Conservation (phyloP, 2,888 invertebrate species). For the Geophilus truncorum region DNA sequence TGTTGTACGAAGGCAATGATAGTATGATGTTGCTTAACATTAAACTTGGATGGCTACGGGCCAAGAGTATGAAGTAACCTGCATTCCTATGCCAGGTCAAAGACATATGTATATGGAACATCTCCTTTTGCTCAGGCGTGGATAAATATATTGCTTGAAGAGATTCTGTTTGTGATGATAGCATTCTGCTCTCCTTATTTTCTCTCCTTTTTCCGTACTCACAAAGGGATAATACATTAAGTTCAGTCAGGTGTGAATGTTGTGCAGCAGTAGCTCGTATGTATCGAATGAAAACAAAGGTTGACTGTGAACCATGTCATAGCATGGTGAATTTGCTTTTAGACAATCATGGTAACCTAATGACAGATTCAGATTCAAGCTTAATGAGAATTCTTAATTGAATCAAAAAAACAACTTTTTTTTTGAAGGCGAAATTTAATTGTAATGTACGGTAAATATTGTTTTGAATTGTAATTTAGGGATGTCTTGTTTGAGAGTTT, state of each 20-base stretch:
- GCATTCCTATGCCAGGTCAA: slow-evolving; percentile 22
- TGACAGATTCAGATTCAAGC: too few species aligned
- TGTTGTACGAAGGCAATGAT: background rate
- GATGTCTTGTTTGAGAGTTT: too few species aligned
- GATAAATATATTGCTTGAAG: slow-evolving; percentile 4
- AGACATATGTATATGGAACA: slow-evolving; percentile 27
- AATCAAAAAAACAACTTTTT: too few species aligned
- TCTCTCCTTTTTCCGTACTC: background rate
- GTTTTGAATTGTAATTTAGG: background rate
- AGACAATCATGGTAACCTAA: background rate
- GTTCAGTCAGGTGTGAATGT: background rate
- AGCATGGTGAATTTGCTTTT: background rate
- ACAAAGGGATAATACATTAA: slow-evolving; percentile 1
- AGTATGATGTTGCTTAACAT: slow-evolving; percentile 4
- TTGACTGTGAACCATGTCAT: background rate
- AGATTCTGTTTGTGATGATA: background rate
- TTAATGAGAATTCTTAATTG: background rate
- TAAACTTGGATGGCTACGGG: slow-evolving; percentile 23
- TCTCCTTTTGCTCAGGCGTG: slow-evolving; percentile 7
- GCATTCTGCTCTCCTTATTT: background rate
- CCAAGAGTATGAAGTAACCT: slow-evolving; percentile 25
- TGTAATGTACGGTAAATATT: too few species aligned
- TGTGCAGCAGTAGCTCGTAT: background rate
- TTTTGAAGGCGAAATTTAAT: too few species aligned
- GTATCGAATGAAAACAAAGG: background rate